These are phyloP conservation scores for Parascotia fuliginaria DNA, from an alignment of 2,888 invertebrate species.

Conservation along the genomic window DNA sequence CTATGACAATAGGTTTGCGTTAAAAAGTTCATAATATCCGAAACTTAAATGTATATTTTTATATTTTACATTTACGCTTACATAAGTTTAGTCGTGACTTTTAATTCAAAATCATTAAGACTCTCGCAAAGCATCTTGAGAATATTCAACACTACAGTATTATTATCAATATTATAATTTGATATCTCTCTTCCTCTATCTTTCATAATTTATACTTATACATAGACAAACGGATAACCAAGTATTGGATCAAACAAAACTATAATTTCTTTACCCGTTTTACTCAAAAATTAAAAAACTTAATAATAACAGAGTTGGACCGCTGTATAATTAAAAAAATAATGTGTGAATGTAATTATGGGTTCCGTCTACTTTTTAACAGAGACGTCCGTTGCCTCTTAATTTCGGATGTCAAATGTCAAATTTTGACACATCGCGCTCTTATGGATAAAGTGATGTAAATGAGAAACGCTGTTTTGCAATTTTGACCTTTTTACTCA, in stretches of 20 bases:
- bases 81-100: too few species aligned
- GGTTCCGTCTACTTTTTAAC: conserved; percentile 69
- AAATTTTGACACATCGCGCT: conserved; percentile 69
- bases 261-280: not conserved
- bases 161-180: too few species aligned
- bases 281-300: conserved; percentile 31
- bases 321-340: conserved; percentile 72
- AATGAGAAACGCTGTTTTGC: too few species aligned
- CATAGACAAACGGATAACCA: not conserved
- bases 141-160: too few species aligned
- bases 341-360: conserved; percentile 76
- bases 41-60: too few species aligned
- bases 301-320: conserved; percentile 31
- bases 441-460: too few species aligned
- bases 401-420: conserved; percentile 71
- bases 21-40: too few species aligned
- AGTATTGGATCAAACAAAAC: not conserved
- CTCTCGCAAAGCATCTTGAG: too few species aligned
- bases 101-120: too few species aligned
- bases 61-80: too few species aligned
- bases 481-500: too few species aligned
- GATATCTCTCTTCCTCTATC: not conserved
- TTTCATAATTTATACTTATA: not conserved
- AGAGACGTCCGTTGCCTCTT: conserved; percentile 66
- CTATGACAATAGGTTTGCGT: too few species aligned